Base-by-base conservation (phyloP, 1,140 invertebrate genomes). In the Pogonomyrmex barbatus region DNA sequence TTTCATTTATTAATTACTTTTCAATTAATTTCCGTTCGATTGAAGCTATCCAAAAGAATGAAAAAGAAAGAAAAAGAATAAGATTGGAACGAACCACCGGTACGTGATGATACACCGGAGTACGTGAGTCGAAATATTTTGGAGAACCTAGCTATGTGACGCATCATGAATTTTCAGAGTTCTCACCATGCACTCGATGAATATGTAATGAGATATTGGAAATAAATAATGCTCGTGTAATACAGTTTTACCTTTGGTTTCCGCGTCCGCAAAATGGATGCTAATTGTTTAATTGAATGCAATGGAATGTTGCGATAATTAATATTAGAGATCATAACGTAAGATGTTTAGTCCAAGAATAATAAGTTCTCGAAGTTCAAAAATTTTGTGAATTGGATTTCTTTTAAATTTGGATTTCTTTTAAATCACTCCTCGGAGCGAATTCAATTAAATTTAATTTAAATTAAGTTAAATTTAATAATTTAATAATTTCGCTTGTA, bases 61-160 rank as follows among this genome's bases (percentile, higher is more conserved):
- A 36, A 77, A 67, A 82, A 82, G 77, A 89, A 89, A 89, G 87
- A 89, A 89, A 82, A 45, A 84, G 77, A 89, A 89, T 75, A 82
- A 84, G 84, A 84, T 89, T 89, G 84, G 87, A 89, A 89, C 82
- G 84, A 70, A 89, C 77, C 33, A 42, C 36, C n/a, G 42, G 54
- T 42, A 30, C 54, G 30, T 1, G 42, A 8, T 8, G 42, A 8
- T 9, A 45, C 63, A 42, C 8, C 39, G 12, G 24, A 30, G 3
- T 60, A 50, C 54, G 36, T n/a, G 45, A 52, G 45, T 14, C 47
- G 60, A 24, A 54, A 67, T 67, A 36, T 14, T 45, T 71, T 56
- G 30, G 56, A 78, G 56, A 9, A 39, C 63, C 47, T 58, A 24
- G 24, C 24, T 24, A 68, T n/a, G 14, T 56, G 47, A 42, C 36